Conservation (phyloP, 2,797 vertebrate species). For the Eptatretus atami region DNA sequence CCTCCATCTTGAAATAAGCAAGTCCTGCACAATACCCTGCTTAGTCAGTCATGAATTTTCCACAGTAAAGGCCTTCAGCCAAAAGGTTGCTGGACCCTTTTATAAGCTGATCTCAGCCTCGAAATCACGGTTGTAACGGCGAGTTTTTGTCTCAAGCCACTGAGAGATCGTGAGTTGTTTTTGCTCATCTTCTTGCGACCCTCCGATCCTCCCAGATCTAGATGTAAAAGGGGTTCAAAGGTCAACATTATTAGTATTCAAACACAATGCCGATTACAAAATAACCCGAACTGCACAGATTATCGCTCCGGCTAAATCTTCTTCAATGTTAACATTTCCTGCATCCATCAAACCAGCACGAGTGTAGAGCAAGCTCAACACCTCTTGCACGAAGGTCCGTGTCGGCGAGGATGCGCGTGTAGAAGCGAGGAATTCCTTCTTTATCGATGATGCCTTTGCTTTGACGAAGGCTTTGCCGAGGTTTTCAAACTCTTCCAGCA, state of each 20-base stretch:
- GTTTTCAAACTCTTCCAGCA: conserved; percentile 64
- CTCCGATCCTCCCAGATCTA: conserved; percentile 75
- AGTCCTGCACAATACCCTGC: background rate
- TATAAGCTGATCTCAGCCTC: conserved; percentile 37
- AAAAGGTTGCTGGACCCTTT: conserved; percentile 21
- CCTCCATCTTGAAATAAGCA: background rate
- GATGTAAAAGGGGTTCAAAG: background rate
- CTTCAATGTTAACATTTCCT: no score
- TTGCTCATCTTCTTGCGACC: conserved; percentile 85
- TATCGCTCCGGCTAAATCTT: no score
- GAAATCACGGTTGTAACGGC: conserved; percentile 59
- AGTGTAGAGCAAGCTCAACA: conserved; percentile 9
- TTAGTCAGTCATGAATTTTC: no score
- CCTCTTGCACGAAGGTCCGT: conserved; percentile 63
- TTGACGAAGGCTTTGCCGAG: conserved; percentile 49
- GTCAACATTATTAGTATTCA: no score
- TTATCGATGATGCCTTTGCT: conserved; percentile 61
- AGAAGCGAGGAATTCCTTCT: conserved; percentile 50
- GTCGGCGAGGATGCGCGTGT: conserved; percentile 47
- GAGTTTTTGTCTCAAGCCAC: conserved; percentile 66
- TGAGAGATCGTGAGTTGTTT: conserved; percentile 59
- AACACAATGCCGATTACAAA: no score
- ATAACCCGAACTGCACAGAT: no score
- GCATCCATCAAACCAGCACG: no score
- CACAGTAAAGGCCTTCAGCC: no score